Conservation (phyloP, 2,888 invertebrate species). For the Peribatodes rhomboidaria region DNA sequence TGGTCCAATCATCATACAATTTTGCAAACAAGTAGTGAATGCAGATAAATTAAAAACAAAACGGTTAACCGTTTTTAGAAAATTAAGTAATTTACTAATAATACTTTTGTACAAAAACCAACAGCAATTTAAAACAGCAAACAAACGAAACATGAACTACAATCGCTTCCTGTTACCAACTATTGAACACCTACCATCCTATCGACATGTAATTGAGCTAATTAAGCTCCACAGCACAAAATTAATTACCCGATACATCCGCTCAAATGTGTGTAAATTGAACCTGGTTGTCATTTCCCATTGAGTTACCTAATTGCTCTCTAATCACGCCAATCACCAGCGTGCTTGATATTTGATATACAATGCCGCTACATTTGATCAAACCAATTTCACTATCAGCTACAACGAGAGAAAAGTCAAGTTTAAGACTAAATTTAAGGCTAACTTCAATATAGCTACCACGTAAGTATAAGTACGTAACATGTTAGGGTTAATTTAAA, state of each 20-base stretch:
- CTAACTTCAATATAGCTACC: no score
- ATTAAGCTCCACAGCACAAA: slow-evolving; percentile 7
- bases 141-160: neutral
- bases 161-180: neutral
- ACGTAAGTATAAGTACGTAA: no score
- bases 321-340: slow-evolving; percentile 33
- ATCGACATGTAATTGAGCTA: neutral
- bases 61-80: no score
- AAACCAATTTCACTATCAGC: slow-evolving; percentile 7
- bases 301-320: slow-evolving; percentile 25
- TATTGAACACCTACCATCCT: neutral
- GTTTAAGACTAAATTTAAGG: no score
- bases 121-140: no score
- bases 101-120: no score
- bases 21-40: no score
- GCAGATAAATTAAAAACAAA: no score
- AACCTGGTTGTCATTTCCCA: slow-evolving; percentile 17
- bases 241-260: slow-evolving; percentile 22
- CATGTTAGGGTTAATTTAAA: no score
- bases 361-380: slow-evolving; percentile 10
- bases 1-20: no score
- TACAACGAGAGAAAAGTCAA: no score
- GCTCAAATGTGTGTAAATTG: slow-evolving; percentile 27
- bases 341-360: slow-evolving; percentile 28
- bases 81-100: no score